These are phyloP conservation scores for Lomographa bimaculata DNA, from an alignment of 2,888 invertebrate genomes.

Conservation along the genomic window DNA sequence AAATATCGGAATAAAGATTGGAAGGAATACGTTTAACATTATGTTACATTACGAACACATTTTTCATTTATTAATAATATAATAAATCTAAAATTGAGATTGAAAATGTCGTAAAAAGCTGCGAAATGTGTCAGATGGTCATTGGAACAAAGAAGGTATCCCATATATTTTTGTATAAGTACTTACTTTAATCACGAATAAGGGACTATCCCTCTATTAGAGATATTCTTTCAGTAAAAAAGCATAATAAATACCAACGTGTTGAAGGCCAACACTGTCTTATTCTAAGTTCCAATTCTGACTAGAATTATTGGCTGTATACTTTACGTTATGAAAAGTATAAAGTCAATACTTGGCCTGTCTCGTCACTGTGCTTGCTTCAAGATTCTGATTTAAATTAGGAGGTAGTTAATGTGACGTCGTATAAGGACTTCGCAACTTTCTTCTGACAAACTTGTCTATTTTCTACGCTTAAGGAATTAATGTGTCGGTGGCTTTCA, in stretches of 20 bases:
- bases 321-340: slow-evolving; percentile 41
- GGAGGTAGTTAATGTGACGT: slow-evolving; percentile 78
- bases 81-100: slow-evolving; percentile 77
- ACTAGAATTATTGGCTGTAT: slow-evolving; percentile 70
- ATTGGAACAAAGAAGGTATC: slow-evolving; percentile 51
- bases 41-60: slow-evolving; percentile 77
- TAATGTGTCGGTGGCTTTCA: slow-evolving; percentile 84
- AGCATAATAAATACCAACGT: slow-evolving; percentile 21
- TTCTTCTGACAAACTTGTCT: slow-evolving; percentile 73
- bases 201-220: too few relatives aligned
- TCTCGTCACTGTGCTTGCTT: slow-evolving; percentile 63
- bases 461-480: slow-evolving; percentile 83
- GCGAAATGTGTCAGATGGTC: slow-evolving; percentile 71
- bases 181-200: too few relatives aligned
- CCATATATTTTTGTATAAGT: slow-evolving; percentile 10
- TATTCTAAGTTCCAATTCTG: slow-evolving; percentile 73
- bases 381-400: slow-evolving; percentile 75
- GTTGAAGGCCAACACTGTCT: slow-evolving; percentile 25
- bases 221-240: slow-evolving; percentile 11
- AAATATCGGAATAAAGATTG: slow-evolving; percentile 71
- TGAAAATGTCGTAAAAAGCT: slow-evolving; percentile 76
- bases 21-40: slow-evolving; percentile 61
- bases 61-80: slow-evolving; percentile 59
- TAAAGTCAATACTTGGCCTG: slow-evolving; percentile 54
- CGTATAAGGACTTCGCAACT: slow-evolving; percentile 72